These are phyloP conservation scores for Styela plicata DNA, from an alignment of 23 tunicate genomes.

Conservation along the genomic window DNA sequence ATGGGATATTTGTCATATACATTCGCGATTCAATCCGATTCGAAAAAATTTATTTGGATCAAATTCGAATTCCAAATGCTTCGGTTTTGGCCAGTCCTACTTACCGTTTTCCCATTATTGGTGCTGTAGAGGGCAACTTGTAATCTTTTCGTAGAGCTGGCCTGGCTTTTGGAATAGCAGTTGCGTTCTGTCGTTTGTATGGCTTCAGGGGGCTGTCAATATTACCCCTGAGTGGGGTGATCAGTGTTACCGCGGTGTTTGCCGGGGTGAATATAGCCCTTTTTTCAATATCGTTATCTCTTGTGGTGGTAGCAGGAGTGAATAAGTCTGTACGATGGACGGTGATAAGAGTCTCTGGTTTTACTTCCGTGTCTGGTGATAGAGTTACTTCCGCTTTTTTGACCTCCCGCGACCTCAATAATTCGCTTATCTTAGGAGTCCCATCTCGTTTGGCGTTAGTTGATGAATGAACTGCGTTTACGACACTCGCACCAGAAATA, in stretches of 20 bases:
- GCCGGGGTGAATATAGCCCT: conserved; percentile 50
- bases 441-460: neutral
- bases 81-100: too few relatives aligned
- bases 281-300: conserved; percentile 17
- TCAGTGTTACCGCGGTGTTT: conserved; percentile 50
- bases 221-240: conserved; percentile 69
- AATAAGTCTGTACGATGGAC: neutral
- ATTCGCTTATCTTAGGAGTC: neutral
- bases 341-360: neutral
- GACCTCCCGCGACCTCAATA: neutral
- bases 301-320: conserved; percentile 12
- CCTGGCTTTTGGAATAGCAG: neutral
- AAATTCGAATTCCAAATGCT: too few relatives aligned
- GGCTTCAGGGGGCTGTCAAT: conserved; percentile 84
- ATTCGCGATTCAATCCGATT: too few relatives aligned
- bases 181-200: conserved; percentile 44
- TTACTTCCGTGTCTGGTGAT: neutral
- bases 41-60: too few relatives aligned
- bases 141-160: conserved; percentile 6
- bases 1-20: too few relatives aligned
- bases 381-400: neutral
- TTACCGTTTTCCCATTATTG: conserved; percentile 25
- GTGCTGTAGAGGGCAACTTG: conserved; percentile 37
- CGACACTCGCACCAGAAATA: conserved; percentile 32
- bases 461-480: neutral